Evolutionary conservation across 2,113 vertebrate species (phyloP).

Genomic region (Setophaga petechia): DNA sequence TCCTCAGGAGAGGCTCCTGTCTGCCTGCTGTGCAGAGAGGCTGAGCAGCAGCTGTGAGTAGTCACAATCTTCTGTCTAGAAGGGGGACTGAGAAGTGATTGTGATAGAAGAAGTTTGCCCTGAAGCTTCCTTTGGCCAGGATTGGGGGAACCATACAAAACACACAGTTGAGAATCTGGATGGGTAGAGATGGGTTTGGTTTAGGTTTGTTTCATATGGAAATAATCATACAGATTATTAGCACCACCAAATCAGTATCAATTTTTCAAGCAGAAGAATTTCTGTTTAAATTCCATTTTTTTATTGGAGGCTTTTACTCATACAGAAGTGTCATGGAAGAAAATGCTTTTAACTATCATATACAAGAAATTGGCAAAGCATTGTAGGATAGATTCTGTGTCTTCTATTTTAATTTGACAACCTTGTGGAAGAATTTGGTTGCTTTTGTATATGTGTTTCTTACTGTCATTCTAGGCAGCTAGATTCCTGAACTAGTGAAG

Average conservation of each 20-base stretch:
- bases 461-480: neutral
- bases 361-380: neutral
- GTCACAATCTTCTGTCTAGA: neutral
- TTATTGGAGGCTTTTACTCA: neutral
- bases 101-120: neutral
- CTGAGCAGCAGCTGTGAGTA: neutral
- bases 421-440: neutral
- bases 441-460: neutral
- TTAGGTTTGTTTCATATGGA: neutral
- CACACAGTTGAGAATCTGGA: neutral
- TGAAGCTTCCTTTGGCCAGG: neutral
- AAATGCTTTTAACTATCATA: neutral
- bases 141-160: neutral
- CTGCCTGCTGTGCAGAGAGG: neutral
- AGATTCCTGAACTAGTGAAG: neutral
- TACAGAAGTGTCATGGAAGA: neutral
- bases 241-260: neutral
- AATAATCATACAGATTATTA: neutral
- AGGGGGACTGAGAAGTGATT: neutral
- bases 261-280: neutral
- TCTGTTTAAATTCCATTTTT: neutral
- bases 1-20: neutral
- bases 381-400: neutral
- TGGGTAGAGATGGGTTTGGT: neutral
- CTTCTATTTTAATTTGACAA: neutral